These are phyloP conservation scores for Brenthis daphne DNA, from an alignment of 2,888 invertebrate species.

Conservation along the genomic window DNA sequence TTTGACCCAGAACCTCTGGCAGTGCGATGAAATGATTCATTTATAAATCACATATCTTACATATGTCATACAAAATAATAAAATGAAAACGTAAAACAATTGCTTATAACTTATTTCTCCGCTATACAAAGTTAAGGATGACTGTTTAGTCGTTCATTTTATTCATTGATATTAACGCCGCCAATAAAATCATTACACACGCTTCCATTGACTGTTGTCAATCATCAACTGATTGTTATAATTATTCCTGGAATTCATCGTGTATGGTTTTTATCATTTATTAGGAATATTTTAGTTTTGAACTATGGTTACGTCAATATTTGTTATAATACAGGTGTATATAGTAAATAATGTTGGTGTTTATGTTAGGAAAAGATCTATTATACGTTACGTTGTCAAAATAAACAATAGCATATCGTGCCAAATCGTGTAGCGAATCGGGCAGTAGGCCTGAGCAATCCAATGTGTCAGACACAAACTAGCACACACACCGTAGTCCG, in stretches of 20 bases:
- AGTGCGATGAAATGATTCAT: slow-evolving; percentile 40
- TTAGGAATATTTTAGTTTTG: slow-evolving; percentile 4
- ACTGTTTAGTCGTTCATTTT: slow-evolving; percentile 36
- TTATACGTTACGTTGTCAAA: slow-evolving; percentile 41
- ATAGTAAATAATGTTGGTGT: slow-evolving; percentile 28
- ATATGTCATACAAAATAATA: slow-evolving; percentile 10
- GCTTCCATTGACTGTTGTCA: slow-evolving; percentile 19
- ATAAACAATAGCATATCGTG: slow-evolving; percentile 59
- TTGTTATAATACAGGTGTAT: neutral
- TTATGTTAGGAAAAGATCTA: slow-evolving; percentile 32
- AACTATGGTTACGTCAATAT: neutral
- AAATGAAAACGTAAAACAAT: too few relatives aligned
- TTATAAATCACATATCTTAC: slow-evolving; percentile 26
- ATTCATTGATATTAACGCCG: slow-evolving; percentile 37
- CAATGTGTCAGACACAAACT: slow-evolving; percentile 53
- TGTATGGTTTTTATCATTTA: slow-evolving; percentile 10
- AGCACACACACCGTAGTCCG: slow-evolving; percentile 48
- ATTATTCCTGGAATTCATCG: slow-evolving; percentile 19
- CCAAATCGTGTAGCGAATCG: slow-evolving; percentile 50
- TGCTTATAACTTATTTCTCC: too few relatives aligned
- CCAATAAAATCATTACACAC: slow-evolving; percentile 28
- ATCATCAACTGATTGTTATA: slow-evolving; percentile 14
- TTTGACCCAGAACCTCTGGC: slow-evolving; percentile 45
- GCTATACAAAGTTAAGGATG: too few relatives aligned
- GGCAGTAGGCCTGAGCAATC: slow-evolving; percentile 56